Conservation (phyloP, 1,140 invertebrate genomes). For the Onthophagus taurus region DNA sequence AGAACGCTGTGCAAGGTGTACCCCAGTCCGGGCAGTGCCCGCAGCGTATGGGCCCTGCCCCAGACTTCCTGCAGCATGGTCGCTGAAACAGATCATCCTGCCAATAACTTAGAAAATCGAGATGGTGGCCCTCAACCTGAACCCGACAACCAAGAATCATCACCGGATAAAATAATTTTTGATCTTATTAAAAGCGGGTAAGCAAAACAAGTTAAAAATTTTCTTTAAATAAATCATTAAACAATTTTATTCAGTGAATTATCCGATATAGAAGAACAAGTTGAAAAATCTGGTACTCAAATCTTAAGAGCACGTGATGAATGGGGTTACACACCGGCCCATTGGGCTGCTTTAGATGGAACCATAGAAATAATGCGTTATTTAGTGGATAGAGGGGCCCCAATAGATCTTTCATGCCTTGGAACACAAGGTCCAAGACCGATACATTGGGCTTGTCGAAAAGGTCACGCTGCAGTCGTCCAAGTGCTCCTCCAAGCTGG, state of each 20-base stretch:
- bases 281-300: constrained; percentile 64
- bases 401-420: constrained; percentile 74
- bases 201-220: too few species aligned
- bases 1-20: constrained; percentile 49
- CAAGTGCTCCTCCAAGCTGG: constrained; percentile 58
- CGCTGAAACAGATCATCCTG: constrained; percentile 49
- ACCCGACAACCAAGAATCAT: constrained; percentile 39
- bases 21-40: constrained; percentile 72
- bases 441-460: constrained; percentile 81
- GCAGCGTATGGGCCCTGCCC: constrained; percentile 73
- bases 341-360: constrained; percentile 84
- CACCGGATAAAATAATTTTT: constrained; percentile 49
- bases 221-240: too few species aligned
- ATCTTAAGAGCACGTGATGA: constrained; percentile 69
- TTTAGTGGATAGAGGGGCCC: constrained; percentile 70
- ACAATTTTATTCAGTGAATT: constrained; percentile 47
- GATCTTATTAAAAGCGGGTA: constrained; percentile 56
- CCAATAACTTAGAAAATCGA: constrained; percentile 38
- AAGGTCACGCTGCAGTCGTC: constrained; percentile 78
- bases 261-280: constrained; percentile 62
- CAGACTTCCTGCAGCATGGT: constrained; percentile 58
- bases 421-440: constrained; percentile 81
- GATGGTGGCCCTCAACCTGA: constrained; percentile 37
- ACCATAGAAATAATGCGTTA: constrained; percentile 76
- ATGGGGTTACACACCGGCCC: constrained; percentile 85